Evolutionary conservation across 2,888 invertebrate genomes (phyloP).

Genomic region (Drosophila melanosoma): DNA sequence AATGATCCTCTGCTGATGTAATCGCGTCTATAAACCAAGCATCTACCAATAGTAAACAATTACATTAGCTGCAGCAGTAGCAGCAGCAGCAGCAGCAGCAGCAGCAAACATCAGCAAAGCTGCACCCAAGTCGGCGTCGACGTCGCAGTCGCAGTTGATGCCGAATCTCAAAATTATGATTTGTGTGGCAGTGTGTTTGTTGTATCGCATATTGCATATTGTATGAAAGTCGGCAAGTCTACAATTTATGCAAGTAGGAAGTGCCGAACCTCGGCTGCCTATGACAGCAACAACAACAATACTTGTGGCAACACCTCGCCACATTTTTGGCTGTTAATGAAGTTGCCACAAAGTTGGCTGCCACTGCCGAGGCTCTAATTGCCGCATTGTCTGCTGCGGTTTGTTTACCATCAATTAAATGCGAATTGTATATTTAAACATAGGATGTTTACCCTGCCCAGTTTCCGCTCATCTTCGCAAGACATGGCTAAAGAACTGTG

Average conservation of each 20-base stretch:
- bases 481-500: constrained; percentile 18
- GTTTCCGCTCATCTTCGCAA: constrained; percentile 40
- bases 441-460: constrained; percentile 25
- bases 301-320: constrained; percentile 27
- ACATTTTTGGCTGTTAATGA: constrained; percentile 51
- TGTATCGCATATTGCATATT: constrained; percentile 45
- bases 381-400: constrained; percentile 64
- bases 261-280: constrained; percentile 40
- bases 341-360: constrained; percentile 46
- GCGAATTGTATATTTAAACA: constrained; percentile 29
- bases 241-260: constrained; percentile 75
- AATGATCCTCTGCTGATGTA: constrained; percentile 63
- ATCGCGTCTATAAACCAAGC: constrained; percentile 67
- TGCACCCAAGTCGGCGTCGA: constrained; percentile 45
- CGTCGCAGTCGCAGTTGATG: constrained; percentile 4
- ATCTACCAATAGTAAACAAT: constrained; percentile 69
- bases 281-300: constrained; percentile 9
- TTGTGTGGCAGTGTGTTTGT: constrained; percentile 64
- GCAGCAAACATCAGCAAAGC: constrained; percentile 27
- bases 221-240: constrained; percentile 39
- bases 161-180: constrained; percentile 55
- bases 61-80: constrained; percentile 40
- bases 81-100: constrained; percentile 11
- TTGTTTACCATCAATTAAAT: constrained; percentile 74
- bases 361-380: constrained; percentile 51